A percentile compares a stretch with the other conserved stretches of the same genome.
phyloP scores from a whole-genome alignment of 2,113 vertebrate genomes.

The Pedionomus torquatus region DNA sequence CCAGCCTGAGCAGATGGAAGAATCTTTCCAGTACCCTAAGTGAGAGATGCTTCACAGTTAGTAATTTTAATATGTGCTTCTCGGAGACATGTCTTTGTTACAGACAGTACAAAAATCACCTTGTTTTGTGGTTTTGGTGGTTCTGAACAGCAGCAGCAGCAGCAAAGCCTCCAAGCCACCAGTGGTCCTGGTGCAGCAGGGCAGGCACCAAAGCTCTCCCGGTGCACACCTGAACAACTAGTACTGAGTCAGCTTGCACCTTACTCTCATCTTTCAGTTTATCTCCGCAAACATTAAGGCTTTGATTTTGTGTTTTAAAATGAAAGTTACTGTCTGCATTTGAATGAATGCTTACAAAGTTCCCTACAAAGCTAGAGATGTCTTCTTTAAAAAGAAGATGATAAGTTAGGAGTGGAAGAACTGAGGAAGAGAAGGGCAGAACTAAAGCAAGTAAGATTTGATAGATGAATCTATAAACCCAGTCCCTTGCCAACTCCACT shows the following conservation, averaged over 20 bases:
- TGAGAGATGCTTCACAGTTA: neutral
- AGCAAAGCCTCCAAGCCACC: neutral
- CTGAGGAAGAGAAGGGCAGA: neutral
- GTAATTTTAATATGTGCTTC: neutral
- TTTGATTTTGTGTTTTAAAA: neutral
- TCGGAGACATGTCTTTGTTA: neutral
- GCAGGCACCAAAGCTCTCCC: neutral
- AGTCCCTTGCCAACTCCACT: neutral
- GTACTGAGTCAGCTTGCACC: neutral
- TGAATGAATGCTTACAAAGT: neutral
- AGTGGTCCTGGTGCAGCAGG: neutral
- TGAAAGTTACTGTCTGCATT: neutral
- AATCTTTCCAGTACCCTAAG: neutral
- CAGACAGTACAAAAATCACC: neutral
- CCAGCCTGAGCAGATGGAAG: neutral
- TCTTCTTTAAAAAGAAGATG: neutral
- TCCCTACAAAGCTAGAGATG: neutral
- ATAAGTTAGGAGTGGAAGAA: neutral
- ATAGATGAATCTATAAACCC: neutral
- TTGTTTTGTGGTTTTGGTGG: neutral
- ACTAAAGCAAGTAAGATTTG: neutral
- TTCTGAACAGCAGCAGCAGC: neutral
- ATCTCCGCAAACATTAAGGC: neutral
- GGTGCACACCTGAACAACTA: neutral
- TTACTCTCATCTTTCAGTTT: neutral